A percentile compares a stretch with the other conserved stretches of the same genome.
Evolutionary conservation across 2,888 invertebrate genomes (phyloP).

Genomic region (Cerceris rybyensis): DNA sequence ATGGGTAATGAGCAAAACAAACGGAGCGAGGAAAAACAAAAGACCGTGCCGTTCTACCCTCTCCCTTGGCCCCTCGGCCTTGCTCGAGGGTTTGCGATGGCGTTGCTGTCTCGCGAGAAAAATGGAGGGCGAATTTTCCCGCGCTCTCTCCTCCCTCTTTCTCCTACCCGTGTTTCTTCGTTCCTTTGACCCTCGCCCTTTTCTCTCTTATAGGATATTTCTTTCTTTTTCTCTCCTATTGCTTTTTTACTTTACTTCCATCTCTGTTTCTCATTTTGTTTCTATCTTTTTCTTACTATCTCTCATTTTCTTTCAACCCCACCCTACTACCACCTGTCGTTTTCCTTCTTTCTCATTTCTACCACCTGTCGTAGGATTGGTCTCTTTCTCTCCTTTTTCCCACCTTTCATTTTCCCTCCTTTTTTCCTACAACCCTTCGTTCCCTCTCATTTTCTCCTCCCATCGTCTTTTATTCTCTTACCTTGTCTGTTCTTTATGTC

Average conservation of each 20-base stretch:
- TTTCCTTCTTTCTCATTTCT: no score
- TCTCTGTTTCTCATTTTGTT: conserved; percentile 21
- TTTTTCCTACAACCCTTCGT: neutral
- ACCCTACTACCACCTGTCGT: conserved; percentile 11
- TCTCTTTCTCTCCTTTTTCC: neutral
- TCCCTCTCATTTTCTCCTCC: no score
- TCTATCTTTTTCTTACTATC: no score
- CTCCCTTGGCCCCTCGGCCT: conserved; percentile 24
- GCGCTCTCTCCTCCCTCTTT: conserved; percentile 50
- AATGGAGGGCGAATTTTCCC: conserved; percentile 72
- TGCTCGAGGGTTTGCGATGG: conserved; percentile 46
- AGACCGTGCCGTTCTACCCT: conserved; percentile 50
- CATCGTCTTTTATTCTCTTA: neutral
- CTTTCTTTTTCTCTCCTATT: neutral
- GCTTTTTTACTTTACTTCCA: conserved; percentile 17
- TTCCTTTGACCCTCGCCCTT: conserved; percentile 15
- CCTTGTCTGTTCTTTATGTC: neutral
- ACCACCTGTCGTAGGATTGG: no score
- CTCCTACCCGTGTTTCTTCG: conserved; percentile 5
- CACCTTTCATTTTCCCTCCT: neutral
- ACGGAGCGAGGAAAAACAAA: conserved; percentile 55
- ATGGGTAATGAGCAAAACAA: conserved; percentile 69
- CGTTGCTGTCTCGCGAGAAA: conserved; percentile 62
- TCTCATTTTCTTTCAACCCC: neutral
- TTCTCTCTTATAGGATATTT: no score